These are phyloP conservation scores for Phoeniculus purpureus DNA, from an alignment of 2,797 vertebrate genomes.

Conservation along the genomic window DNA sequence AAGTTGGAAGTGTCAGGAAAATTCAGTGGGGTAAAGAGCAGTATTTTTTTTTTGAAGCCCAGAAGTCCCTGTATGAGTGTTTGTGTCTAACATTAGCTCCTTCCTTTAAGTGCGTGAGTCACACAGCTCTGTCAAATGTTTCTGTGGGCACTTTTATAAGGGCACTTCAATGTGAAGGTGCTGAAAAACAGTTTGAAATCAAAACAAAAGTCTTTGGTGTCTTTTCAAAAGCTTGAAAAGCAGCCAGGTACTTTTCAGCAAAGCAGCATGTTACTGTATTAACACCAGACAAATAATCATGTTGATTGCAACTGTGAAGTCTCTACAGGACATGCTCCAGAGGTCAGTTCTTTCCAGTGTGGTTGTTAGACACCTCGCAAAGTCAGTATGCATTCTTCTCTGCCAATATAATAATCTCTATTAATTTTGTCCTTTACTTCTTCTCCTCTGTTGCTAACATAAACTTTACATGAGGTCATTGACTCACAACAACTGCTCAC, in stretches of 20 bases:
- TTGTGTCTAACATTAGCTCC: constrained; percentile 15
- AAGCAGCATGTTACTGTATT: constrained; percentile 26
- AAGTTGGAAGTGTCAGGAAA: constrained; percentile 29
- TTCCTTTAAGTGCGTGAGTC: constrained; percentile 44
- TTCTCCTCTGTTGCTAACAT: background rate
- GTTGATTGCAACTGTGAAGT: constrained; percentile 16
- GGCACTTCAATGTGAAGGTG: constrained; percentile 34
- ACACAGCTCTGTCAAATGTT: constrained; percentile 8
- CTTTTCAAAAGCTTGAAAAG: constrained; percentile 57
- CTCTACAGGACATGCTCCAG: background rate
- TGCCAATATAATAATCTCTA: background rate
- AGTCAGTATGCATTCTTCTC: background rate
- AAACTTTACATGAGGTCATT: background rate
- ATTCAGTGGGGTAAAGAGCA: background rate
- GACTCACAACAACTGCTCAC: background rate
- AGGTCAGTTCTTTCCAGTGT: background rate
- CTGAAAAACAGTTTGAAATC: constrained; percentile 63
- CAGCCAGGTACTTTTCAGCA: constrained; percentile 56
- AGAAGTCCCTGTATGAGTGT: constrained; percentile 4
- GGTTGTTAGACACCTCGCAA: background rate
- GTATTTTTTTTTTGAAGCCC: constrained; percentile 6
- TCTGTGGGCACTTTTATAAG: background rate
- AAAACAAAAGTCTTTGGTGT: constrained; percentile 48
- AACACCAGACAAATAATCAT: constrained; percentile 9
- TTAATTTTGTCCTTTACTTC: background rate